Base-by-base conservation (phyloP, 2,113 vertebrate genomes). In the Lonchura striata region DNA sequence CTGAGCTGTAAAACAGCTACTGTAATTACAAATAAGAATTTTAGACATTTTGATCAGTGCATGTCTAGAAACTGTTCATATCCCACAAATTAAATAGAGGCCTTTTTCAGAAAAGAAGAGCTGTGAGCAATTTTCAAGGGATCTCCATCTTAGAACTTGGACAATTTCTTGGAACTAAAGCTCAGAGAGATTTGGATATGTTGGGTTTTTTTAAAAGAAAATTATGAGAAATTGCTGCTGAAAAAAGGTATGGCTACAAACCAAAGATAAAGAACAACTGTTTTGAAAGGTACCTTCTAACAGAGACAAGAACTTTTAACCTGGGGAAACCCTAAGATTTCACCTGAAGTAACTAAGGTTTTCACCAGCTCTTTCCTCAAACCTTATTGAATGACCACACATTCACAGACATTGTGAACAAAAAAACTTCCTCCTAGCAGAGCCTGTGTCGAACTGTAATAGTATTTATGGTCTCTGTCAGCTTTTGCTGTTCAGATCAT, bases 381-480 rank as follows among this genome's bases (percentile, higher is more conserved):
- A 60, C n/a, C 15, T 23, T 56, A 44, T n/a, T 66, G 82, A 88
- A 79, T 2, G 3, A 54, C 33, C 60, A 70, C 15, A 83, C 13
- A 15, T 17, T 20, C 30, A 77, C 23, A 68, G 41, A 76, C n/a
- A 42, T 6, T 21, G 23, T 39, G 37, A 82, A 56, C 28, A 39
- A 9, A 80, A 66, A 33, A 68, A 9, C 14, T 44, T 35, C 47
- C 60, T 70, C 42, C 33, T 52, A 71, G 75, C 13, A 93, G 31
- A 92, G 37, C 37, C 54, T 65, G 25, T 41, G 41, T 46, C 0
- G 0, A 88, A 53, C 28, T 80, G 8, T 18, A 57, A 72, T 10
- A 82, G 42, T 37, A 96, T 68, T 93, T 84, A 91, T 22, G 44
- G 80, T 37, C 37, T 91, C 47, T 88, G 28, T 28, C 86, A 87